phyloP scores from a whole-genome alignment of 2,797 vertebrate species.

The Mycteria americana region DNA sequence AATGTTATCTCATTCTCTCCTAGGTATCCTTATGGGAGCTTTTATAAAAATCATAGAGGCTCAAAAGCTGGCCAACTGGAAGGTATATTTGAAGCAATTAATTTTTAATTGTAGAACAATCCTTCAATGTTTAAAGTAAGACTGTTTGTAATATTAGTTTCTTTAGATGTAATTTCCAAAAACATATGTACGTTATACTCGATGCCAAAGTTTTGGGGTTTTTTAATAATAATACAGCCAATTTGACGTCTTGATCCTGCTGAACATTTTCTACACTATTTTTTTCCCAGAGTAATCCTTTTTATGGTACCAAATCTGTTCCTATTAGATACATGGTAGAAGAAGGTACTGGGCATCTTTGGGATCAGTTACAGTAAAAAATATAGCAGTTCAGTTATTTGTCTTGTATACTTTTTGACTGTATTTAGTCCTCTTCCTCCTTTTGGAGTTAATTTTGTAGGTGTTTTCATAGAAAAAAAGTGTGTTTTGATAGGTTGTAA shows the following conservation, averaged over 20 bases:
- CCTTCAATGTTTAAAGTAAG: not conserved
- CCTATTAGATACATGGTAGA: not conserved
- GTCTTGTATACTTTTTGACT: not conserved
- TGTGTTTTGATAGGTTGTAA: not conserved
- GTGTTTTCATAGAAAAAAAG: not conserved
- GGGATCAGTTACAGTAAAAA: not conserved
- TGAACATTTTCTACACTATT: not conserved
- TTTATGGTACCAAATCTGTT: not conserved
- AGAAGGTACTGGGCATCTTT: not conserved
- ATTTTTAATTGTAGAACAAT: not conserved
- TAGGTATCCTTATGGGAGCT: slow-evolving; percentile 98
- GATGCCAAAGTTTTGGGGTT: not conserved
- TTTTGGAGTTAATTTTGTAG: not conserved
- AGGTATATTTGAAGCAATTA: slow-evolving; percentile 79
- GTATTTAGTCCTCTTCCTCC: not conserved
- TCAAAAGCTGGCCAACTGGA: slow-evolving; percentile 98
- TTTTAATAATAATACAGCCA: not conserved
- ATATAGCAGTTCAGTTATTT: not conserved
- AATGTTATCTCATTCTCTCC: slow-evolving; percentile 41
- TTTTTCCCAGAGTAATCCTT: not conserved
- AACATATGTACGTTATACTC: not conserved
- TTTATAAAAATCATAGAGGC: slow-evolving; percentile 98
- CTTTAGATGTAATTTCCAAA: not conserved
- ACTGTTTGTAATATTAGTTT: not conserved
- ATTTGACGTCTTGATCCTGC: not conserved